These are phyloP conservation scores for Rutilus rutilus DNA, from an alignment of 2,113 vertebrate species.

Conservation along the genomic window DNA sequence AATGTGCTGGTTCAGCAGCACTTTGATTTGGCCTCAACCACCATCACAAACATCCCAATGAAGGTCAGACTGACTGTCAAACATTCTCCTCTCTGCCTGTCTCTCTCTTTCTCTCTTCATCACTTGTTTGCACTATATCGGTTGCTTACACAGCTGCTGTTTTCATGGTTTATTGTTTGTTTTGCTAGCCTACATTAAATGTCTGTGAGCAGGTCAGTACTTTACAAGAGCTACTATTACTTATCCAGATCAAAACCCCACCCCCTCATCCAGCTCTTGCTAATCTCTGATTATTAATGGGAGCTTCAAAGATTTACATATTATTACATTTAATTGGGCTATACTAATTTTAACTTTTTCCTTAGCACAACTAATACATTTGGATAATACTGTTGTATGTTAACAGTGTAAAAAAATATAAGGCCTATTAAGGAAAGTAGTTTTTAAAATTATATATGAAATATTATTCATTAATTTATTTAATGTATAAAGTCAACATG, in stretches of 20 bases:
- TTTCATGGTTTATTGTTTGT: conserved; percentile 92
- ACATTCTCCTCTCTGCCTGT: conserved; percentile 17
- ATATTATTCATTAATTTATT: background rate
- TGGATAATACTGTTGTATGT: background rate
- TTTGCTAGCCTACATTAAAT: conserved; percentile 99
- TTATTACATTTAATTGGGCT: background rate
- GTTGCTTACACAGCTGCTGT: conserved; percentile 81
- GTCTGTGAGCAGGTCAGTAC: conserved; percentile 99
- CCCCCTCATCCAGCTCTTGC: conserved; percentile 68
- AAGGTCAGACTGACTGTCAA: conserved; percentile 80
- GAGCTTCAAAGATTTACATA: background rate
- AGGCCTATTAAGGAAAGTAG: background rate
- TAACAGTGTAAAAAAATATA: background rate
- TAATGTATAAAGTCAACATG: conserved; percentile 5
- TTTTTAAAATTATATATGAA: background rate
- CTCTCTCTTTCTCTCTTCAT: conserved; percentile 36
- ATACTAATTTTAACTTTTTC: background rate
- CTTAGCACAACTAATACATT: background rate
- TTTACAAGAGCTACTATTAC: conserved; percentile 65
- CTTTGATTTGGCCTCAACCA: conserved; percentile 97
- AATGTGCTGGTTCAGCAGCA: conserved; percentile 98
- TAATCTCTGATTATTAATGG: conserved; percentile 26
- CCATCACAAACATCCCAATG: conserved; percentile 99
- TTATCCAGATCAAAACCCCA: conserved; percentile 81
- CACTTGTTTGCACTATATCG: conserved; percentile 46